phyloP scores from a whole-genome alignment of 37 sponge, comb jelly and placozoan species.

The Diacarnus erythraeanus region DNA sequence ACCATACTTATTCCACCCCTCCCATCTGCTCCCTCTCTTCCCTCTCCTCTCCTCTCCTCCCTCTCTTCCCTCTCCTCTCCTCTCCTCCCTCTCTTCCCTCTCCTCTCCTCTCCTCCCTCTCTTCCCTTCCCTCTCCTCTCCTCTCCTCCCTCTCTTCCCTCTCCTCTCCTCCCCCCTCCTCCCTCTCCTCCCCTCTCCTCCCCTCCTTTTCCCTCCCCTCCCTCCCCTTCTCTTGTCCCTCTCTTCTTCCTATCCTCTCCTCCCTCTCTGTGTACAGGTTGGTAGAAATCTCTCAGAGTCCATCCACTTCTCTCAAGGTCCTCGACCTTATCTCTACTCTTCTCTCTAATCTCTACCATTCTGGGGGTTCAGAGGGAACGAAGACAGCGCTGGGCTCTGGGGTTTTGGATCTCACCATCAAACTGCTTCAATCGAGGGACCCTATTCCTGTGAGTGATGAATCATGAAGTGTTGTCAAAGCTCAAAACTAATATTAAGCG shows the following conservation, averaged over 20 bases:
- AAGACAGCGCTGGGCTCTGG: slow-evolving; percentile 78
- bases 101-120: background rate
- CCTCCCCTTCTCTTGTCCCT: background rate
- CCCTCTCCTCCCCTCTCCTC: slow-evolving; percentile 7
- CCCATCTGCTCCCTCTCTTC: slow-evolving; percentile 1
- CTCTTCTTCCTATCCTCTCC: background rate
- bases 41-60: background rate
- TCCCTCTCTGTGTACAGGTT: slow-evolving; percentile 6
- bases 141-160: background rate
- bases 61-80: background rate
- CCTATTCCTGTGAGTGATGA: slow-evolving; percentile 80
- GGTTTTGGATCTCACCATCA: slow-evolving; percentile 70
- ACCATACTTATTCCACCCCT: background rate
- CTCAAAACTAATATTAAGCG: too few species aligned
- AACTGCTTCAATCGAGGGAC: slow-evolving; percentile 70
- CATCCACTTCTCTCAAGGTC: slow-evolving; percentile 22
- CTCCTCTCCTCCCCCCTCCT: slow-evolving; percentile 14
- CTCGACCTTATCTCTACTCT: slow-evolving; percentile 56
- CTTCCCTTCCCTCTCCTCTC: background rate
- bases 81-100: background rate
- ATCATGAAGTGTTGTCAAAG: too few species aligned
- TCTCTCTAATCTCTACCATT: slow-evolving; percentile 62
- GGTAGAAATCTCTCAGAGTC: slow-evolving; percentile 25
- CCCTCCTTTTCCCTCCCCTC: background rate
- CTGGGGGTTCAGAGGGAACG: slow-evolving; percentile 65